phyloP scores from a whole-genome alignment of 2,888 invertebrate genomes.

The Conomelus anceps region DNA sequence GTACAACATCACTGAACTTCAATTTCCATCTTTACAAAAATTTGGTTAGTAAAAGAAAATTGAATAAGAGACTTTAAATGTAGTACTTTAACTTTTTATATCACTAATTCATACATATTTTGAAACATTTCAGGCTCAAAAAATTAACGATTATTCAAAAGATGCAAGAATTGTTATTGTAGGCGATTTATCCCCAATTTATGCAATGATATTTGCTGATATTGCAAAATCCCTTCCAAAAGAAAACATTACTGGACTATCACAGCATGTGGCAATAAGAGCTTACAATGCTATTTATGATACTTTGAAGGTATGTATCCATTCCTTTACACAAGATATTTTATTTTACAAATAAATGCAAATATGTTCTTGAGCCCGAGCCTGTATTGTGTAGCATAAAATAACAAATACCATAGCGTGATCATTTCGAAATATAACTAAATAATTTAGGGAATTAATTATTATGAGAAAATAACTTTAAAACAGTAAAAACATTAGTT shows the following conservation, averaged over 20 bases:
- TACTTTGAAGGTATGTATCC: neutral
- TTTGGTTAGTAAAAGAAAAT: neutral
- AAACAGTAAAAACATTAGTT: no score
- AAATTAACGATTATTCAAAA: constrained; percentile 6
- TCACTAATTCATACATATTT: no score
- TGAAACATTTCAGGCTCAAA: neutral
- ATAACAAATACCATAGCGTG: no score
- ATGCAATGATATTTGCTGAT: neutral
- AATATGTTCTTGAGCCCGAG: no score
- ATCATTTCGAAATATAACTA: no score
- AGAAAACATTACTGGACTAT: constrained; percentile 11
- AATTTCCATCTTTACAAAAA: neutral
- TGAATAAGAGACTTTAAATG: no score
- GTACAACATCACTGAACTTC: neutral
- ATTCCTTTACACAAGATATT: no score
- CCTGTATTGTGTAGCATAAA: no score
- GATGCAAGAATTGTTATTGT: constrained; percentile 4
- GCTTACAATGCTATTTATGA: neutral
- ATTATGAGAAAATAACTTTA: no score
- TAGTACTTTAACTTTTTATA: neutral
- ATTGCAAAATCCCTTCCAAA: neutral
- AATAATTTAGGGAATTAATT: no score
- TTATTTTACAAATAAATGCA: no score
- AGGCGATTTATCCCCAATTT: neutral
- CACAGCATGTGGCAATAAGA: constrained; percentile 1